Base-by-base conservation (phyloP, 2,113 vertebrate genomes). In the Macquaria australasica region DNA sequence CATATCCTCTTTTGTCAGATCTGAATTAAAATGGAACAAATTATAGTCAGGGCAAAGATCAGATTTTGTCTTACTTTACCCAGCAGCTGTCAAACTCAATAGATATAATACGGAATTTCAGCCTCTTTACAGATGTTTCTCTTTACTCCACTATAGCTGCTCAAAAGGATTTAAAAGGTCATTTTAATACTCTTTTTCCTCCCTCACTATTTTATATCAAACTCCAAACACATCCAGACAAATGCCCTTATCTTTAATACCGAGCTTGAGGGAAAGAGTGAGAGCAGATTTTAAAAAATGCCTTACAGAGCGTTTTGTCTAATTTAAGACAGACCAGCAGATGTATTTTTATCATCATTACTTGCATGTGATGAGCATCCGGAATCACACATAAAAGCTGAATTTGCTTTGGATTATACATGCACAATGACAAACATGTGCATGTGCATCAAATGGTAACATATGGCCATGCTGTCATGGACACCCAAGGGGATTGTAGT, bases 241-340 rank as follows among this genome's bases (percentile, higher is more conserved):
- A 85, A 90, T 81, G 82, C 39, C 81, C 68, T 91, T 91, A 90
- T 91, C 90, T 90, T 95, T 95, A 96, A 95, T 94, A 95, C 96
- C 93, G 93, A 96, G 92, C 95, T 95, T 90, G 83, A 92, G 92
- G 91, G 84, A 92, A 59, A 92, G 84, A 93, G 63, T n/a, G 7
- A 60, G 76, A 83, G 73, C 82, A 82, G 63, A 87, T 85, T 78
- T 73, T 1, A 82, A 78, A 86, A 85, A 80, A 69, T 34, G 73
- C 39, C 51, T 79, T 39, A 77, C 68, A 84, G 77, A 71, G 73
- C 10, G 41, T 73, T 88, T 88, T 43, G 64, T 82, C 73, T 79
- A 87, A 84, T 79, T 89, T 84, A 84, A 69, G 75, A 87, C 37
- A 45, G 71, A 75, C n/a, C n/a, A 72, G 62, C 70, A 72, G 64